Evolutionary conservation across 92 coral and sea anemone species (phyloP).

Genomic region (Zoanthus sansibaricus): DNA sequence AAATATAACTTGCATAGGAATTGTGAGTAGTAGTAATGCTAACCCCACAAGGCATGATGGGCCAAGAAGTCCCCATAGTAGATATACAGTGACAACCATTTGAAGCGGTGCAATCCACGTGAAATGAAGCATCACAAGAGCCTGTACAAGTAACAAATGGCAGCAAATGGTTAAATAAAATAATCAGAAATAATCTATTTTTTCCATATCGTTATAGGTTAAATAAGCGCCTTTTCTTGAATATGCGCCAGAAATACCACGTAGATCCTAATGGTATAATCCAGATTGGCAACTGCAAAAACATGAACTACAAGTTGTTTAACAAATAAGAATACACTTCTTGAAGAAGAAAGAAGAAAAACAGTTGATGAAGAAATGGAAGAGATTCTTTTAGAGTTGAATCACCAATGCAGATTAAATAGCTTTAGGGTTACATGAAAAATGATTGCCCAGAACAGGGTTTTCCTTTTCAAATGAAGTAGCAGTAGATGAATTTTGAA

Average conservation of each 20-base stretch:
- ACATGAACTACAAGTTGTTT: not conserved
- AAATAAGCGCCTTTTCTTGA: too few species aligned
- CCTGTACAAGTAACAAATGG: conserved; percentile 43
- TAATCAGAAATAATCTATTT: not conserved
- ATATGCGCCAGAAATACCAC: not conserved
- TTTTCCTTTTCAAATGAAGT: too few species aligned
- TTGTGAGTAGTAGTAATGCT: conserved; percentile 57
- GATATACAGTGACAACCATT: conserved; percentile 58
- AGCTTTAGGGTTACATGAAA: not conserved
- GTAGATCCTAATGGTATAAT: not conserved
- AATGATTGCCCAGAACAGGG: too few species aligned
- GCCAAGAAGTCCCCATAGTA: conserved; percentile 77
- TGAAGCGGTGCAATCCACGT: conserved; percentile 83
- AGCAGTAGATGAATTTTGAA: too few species aligned
- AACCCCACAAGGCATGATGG: conserved; percentile 76
- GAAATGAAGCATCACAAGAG: conserved; percentile 57
- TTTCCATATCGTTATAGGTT: too few species aligned
- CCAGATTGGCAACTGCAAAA: not conserved
- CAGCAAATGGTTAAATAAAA: not conserved
- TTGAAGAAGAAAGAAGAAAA: not conserved
- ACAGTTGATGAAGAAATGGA: not conserved
- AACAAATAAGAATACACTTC: not conserved
- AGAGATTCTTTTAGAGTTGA: conserved; percentile 17
- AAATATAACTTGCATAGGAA: conserved; percentile 66
- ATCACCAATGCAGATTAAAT: not conserved